Evolutionary conservation across 35 echinoderm and acorn worm species (phyloP).

Genomic region (Acanthaster planci): DNA sequence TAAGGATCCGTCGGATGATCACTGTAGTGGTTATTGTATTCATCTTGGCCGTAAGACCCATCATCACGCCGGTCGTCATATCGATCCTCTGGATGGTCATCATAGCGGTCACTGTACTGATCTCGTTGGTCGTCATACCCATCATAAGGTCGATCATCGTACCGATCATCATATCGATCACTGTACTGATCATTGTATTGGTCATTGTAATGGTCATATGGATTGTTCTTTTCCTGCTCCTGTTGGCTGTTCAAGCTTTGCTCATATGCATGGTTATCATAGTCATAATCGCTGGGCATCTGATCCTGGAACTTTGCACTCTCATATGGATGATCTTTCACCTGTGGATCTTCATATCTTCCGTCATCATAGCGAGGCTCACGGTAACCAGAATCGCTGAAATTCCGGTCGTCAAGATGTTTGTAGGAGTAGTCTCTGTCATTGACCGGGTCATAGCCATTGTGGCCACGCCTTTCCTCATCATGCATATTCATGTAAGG

Average conservation of each 20-base stretch:
- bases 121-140: neutral
- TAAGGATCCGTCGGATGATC: conserved; percentile 1
- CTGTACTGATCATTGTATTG: neutral
- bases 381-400: conserved; percentile 56
- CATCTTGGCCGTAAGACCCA: no score
- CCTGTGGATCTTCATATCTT: conserved; percentile 1
- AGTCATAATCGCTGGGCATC: conserved; percentile 6
- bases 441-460: conserved; percentile 35
- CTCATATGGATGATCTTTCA: conserved; percentile 17
- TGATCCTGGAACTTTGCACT: conserved; percentile 20
- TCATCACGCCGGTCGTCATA: neutral
- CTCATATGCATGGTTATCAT: conserved; percentile 36
- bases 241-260: conserved; percentile 6
- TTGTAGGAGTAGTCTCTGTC: neutral
- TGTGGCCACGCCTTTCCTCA: neutral
- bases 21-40: neutral
- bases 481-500: neutral
- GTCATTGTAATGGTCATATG: conserved; percentile 1
- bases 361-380: conserved; percentile 33
- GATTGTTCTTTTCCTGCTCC: neutral
- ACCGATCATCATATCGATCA: conserved; percentile 13
- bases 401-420: conserved; percentile 23
- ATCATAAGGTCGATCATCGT: conserved; percentile 14
- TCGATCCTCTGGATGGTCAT: neutral
- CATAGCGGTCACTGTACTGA: no score